Evolutionary conservation across 2,113 vertebrate genomes (phyloP), one percentile per base, ranked within the genome.

Genomic region (Dipodomys stephensi): DNA sequence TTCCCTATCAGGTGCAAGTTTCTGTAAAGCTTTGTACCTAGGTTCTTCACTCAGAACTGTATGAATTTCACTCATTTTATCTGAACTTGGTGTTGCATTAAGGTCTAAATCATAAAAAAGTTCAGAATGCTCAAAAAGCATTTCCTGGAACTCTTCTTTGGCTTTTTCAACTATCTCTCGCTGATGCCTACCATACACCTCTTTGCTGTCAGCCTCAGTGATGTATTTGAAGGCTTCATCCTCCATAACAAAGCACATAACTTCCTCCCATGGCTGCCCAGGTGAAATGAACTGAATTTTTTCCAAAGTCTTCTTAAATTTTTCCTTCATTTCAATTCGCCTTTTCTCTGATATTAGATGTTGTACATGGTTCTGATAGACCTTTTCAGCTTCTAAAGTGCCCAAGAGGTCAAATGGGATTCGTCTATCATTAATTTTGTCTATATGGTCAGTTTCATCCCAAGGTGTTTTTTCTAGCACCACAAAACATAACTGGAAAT

Each of bases 111-210:
- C 99, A 97, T 99, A 99, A 98, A 99, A 99, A 15, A 99, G 98
- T 97, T 99, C 99, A 39, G 99, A 99, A 69, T 99, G 99, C 97
- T 99, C 99, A 97, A 99, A 99, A 97, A 99, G 99, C 99, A 99
- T 99, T 99, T 99, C 99, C 98, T 99, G 99, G 98, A 99, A 99
- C 98, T 99, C 99, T 98, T 99, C 99, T 99, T 99, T 99, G 98
- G 99, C 99, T 98, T 99, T 99, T 98, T 99, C 99, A 98, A 99
- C 99, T 97, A 99, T 99, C 98, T 99, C 99, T 97, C 99, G 98
- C 98, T 99, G 99, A 98, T 99, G 99, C 93, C 98, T 98, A 96
- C 98, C 98, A 97, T 99, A 99, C 74, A 99, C 99, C 97, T 99
- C 99, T 97, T 99, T 98, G 94, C 99, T 99, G 95, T 99, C 99